Evolutionary conservation across 2,888 invertebrate genomes (phyloP).

Genomic region (Sicus ferrugineus): DNA sequence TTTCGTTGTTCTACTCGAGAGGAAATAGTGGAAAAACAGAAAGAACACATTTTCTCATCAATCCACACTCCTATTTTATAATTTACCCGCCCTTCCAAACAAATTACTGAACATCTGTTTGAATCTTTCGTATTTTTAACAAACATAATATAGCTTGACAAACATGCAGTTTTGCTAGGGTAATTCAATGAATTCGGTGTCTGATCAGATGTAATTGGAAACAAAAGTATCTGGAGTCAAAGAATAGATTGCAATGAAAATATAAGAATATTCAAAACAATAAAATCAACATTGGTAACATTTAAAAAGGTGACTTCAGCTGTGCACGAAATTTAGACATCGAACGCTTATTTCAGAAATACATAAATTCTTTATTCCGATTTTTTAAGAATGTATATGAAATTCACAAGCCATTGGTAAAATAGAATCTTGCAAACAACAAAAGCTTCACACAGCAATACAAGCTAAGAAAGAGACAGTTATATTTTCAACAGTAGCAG

Average conservation of each 20-base stretch:
- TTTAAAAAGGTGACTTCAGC: constrained; percentile 17
- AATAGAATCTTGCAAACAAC: constrained; percentile 46
- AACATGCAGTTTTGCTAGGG: constrained; percentile 24
- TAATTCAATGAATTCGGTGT: neutral
- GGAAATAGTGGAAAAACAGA: no score
- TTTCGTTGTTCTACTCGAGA: no score
- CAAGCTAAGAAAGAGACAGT: constrained; percentile 40
- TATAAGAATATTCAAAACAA: neutral
- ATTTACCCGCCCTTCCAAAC: no score
- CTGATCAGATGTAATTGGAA: neutral
- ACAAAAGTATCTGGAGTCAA: neutral
- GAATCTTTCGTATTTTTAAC: no score
- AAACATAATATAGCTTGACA: constrained; percentile 4
- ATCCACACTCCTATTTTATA: no score
- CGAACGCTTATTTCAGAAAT: constrained; percentile 11
- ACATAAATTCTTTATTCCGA: neutral
- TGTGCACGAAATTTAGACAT: constrained; percentile 34
- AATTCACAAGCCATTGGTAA: neutral
- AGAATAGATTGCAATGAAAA: neutral
- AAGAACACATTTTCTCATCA: no score
- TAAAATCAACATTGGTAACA: neutral
- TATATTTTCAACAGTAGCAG: neutral
- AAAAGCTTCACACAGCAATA: constrained; percentile 58
- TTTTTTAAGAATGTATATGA: neutral
- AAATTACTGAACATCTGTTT: no score